These are phyloP conservation scores for Chamaetylas fuelleborni DNA, from an alignment of 2,113 vertebrate genomes.

Conservation along the genomic window DNA sequence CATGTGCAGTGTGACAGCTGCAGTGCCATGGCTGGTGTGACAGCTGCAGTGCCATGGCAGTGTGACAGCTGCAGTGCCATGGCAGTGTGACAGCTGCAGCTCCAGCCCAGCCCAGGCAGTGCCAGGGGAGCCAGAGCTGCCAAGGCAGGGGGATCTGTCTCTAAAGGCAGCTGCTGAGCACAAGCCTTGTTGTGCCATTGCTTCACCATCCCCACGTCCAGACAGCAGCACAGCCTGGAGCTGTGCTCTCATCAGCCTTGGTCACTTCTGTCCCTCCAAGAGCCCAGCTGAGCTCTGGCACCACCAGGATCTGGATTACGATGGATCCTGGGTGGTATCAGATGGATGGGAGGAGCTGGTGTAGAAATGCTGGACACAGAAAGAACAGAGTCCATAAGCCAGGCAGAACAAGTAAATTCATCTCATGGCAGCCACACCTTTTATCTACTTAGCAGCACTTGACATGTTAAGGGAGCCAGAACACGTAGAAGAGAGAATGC, in stretches of 20 bases:
- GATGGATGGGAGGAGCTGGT: background rate
- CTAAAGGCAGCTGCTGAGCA: background rate
- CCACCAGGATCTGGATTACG: accelerated
- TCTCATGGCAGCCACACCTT: constrained; percentile 4
- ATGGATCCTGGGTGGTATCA: background rate
- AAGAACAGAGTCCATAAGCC: background rate
- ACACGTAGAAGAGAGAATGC: background rate
- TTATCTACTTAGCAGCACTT: constrained; percentile 22
- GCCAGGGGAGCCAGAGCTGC: background rate
- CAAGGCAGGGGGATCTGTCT: background rate
- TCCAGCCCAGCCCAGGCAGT: background rate
- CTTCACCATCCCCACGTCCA: accelerated
- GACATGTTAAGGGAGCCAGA: constrained; percentile 6
- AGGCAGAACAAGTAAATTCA: background rate
- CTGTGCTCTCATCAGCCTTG: background rate
- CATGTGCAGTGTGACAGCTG: too few relatives aligned
- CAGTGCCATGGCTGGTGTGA: background rate
- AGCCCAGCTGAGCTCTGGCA: background rate
- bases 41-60: background rate
- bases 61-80: too few relatives aligned
- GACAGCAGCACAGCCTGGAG: background rate
- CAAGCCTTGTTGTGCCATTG: accelerated
- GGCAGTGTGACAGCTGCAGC: background rate
- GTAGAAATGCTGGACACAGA: constrained; percentile 1
- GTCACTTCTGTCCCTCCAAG: background rate